Base-by-base conservation (phyloP, 1,140 invertebrate species). In the Bombus terrestris region DNA sequence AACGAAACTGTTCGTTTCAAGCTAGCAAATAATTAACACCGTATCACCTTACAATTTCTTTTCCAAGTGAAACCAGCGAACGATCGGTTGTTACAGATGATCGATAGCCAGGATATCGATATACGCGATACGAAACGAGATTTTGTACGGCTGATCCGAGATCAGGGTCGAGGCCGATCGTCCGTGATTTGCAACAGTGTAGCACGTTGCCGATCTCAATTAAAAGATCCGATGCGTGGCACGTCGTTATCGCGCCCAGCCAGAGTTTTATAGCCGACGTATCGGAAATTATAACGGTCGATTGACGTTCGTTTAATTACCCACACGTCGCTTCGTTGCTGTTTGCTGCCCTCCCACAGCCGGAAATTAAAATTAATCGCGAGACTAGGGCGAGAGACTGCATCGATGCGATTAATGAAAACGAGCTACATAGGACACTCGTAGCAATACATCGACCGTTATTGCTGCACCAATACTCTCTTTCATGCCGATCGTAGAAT, bases 291-390 rank as follows among this genome's bases (percentile, higher is more conserved):
- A 81, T 41, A 53, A 53, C 47, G 43, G 6, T 13, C 15, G 79
- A 81, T 81, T 32, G 79, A 53, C 43, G 37, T 28, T 66, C 64
- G 79, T 81, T 81, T 81, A 81, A 81, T 81, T 81, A 81, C 73
- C 68, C 18, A 53, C 78, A 28, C 32, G 32, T 4, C 43, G 73
- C 18, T 39, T 57, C 74, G n/a, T 25, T 28, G 74, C 18, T 37
- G 22, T 13, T 43, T 25, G 6, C 13, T 47, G n/a, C 64, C 47
- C 10, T 1, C 15, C 47, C 6, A 15, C 47, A 6, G 25, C 47
- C 79, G 68, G 68, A 73, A 81, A 81, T 81, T 81, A 81, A 81
- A 73, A 73, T 81, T 73, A 81, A 81, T 81, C 68, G 37, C 68
- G 37, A 71, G 35, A 39, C 28, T 8, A 39, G 10, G 64, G 18